phyloP scores from a whole-genome alignment of 2,888 invertebrate species.

The Escarpia spicata region DNA sequence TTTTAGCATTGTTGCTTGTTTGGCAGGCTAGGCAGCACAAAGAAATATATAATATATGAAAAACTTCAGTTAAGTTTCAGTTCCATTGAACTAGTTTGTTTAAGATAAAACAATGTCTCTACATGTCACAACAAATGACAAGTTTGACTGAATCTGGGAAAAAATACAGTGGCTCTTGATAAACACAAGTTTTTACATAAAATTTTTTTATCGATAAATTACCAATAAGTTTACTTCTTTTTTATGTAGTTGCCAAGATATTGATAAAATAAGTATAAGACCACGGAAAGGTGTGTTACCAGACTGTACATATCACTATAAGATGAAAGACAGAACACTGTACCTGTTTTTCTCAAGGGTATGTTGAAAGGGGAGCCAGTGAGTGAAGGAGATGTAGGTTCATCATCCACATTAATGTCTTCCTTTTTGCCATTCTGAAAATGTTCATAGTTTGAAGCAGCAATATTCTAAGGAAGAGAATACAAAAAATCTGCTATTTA shows the following conservation, averaged over 20 bases:
- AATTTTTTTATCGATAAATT: not conserved
- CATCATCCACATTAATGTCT: not conserved
- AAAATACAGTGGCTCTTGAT: too few species aligned
- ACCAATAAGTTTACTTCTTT: too few species aligned
- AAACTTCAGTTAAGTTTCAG: too few species aligned
- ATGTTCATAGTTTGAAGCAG: not conserved
- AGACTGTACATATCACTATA: not conserved
- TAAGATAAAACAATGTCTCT: too few species aligned
- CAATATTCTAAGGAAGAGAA: too few species aligned
- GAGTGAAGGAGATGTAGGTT: not conserved
- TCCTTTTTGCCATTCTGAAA: conserved; percentile 6
- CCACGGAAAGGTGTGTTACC: not conserved
- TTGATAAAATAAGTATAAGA: too few species aligned
- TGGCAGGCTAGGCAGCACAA: not conserved
- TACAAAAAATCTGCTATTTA: too few species aligned
- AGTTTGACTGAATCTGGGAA: too few species aligned
- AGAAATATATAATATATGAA: not conserved
- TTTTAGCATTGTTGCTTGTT: not conserved
- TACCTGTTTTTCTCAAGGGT: not conserved
- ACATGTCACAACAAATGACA: too few species aligned
- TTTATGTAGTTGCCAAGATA: too few species aligned
- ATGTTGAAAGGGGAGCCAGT: not conserved
- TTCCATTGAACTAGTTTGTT: too few species aligned
- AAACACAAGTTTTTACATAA: not conserved
- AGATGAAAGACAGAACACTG: not conserved